Base-by-base conservation (phyloP, 2,113 vertebrate species). In the Struthidea cinerea region DNA sequence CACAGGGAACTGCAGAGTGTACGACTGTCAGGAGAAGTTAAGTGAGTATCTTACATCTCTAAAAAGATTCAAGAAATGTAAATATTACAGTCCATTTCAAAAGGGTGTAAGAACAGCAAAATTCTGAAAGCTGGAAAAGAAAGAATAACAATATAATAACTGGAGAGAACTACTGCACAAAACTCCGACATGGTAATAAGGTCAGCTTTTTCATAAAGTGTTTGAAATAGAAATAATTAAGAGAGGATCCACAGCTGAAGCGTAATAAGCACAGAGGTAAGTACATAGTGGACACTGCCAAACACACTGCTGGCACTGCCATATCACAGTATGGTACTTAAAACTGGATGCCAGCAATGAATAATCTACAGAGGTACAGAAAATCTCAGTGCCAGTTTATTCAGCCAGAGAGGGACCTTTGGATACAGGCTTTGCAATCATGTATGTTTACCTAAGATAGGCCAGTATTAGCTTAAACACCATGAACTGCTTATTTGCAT, bases 1-100 rank as follows among this genome's bases (percentile, higher is more conserved):
- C 6, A 1, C 21, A 67, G 32, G 55, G 55, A 84, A 50, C 33
- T 0, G 0, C 24, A 37, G 76, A 35, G 32, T 7, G 4, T 33
- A 33, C 0, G 0, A 7, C 61, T 79, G 22, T 50, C 79, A 77
- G 32, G 28, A 67, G 61, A 83, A 85, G n/a, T 13, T 50, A 64
- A 71, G 20, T 15, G 32, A 57, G 2, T 57, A 47, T 74, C 68
- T 77, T 27, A 7, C 10, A 53, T 41, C 32, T 61, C 47, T 24
- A 55, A 83, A 88, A 74, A 78, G 17, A 85, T 39, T 84, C 15
- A 78, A 75, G 24, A 91, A 89, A 49, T n/a, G 15, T 52, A 68
- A 91, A 44, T 63, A 76, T 37, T 56, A 33, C 20, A 65, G 60
- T 74, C 33, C 33, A 11, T 53, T 87, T 68, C 73, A 57, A 70